Percentiles rank a stretch among this genome's conserved stretches.
phyloP scores from a whole-genome alignment of 1,140 invertebrate species.

The Paracyclopina nana region DNA sequence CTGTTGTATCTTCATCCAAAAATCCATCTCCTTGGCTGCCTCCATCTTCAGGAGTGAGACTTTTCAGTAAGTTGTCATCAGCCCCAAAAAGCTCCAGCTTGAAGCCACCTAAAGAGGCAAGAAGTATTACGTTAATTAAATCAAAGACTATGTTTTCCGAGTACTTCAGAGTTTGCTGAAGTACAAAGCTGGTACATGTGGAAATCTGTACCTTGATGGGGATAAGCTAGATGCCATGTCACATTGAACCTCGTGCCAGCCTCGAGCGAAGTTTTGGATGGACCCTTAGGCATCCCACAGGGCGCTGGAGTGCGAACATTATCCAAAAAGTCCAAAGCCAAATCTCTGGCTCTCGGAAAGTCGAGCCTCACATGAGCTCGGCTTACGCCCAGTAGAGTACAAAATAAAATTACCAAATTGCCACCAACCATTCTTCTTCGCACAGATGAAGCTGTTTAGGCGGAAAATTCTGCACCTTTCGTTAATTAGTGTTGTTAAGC shows the following conservation, averaged over 20 bases:
- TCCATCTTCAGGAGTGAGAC: slow-evolving; percentile 6
- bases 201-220: slow-evolving; percentile 40
- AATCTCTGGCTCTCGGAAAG: slow-evolving; percentile 60
- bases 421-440: too few relatives aligned
- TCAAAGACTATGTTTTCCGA: too few relatives aligned
- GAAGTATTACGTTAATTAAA: too few relatives aligned
- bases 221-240: slow-evolving; percentile 82
- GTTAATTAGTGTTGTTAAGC: too few relatives aligned
- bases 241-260: slow-evolving; percentile 59
- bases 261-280: slow-evolving; percentile 20
- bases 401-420: too few relatives aligned
- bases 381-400: too few relatives aligned
- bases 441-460: too few relatives aligned
- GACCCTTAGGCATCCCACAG: slow-evolving; percentile 90
- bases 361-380: slow-evolving; percentile 61
- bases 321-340: slow-evolving; percentile 81
- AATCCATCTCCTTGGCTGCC: slow-evolving; percentile 1
- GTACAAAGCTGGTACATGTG: too few relatives aligned
- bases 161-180: too few relatives aligned
- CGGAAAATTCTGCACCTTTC: too few relatives aligned
- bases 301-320: slow-evolving; percentile 67
- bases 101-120: slow-evolving; percentile 6
- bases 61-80: slow-evolving; percentile 3
- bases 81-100: slow-evolving; percentile 6
- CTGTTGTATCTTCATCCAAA: slow-evolving; percentile 32